These are phyloP conservation scores for Lagorchestes hirsutus DNA, from an alignment of 2,797 vertebrate genomes.

Conservation along the genomic window DNA sequence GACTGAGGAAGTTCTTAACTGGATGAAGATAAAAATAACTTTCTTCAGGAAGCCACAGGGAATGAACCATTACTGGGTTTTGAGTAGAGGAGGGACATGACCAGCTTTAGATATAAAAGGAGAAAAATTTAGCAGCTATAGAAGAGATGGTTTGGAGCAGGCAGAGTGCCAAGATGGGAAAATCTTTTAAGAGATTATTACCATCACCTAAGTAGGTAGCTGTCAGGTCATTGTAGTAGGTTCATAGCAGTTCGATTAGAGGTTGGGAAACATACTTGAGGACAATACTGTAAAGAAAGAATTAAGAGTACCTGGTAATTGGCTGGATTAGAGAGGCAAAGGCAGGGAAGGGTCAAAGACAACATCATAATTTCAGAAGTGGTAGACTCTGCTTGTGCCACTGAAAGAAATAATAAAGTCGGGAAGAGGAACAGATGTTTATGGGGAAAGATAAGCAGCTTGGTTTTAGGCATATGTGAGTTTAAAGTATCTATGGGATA, in stretches of 20 bases:
- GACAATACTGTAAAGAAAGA: neutral
- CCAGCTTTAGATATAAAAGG: neutral
- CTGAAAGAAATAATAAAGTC: neutral
- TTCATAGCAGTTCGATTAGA: neutral
- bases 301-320: neutral
- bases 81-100: neutral
- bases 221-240: neutral
- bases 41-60: neutral
- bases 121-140: neutral
- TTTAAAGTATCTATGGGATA: neutral
- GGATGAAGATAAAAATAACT: neutral
- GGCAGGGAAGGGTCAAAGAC: neutral
- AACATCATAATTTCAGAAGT: neutral
- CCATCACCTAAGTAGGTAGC: neutral
- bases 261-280: neutral
- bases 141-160: neutral
- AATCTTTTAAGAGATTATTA: neutral
- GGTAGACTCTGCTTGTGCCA: neutral
- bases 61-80: neutral
- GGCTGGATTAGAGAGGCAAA: neutral
- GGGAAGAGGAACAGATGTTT: neutral
- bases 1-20: neutral
- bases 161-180: neutral
- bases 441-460: neutral
- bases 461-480: neutral